A percentile compares a stretch with the other conserved stretches of the same genome.
Evolutionary conservation across 2,888 invertebrate genomes (phyloP).

Genomic region (Lithophane ornitopus): DNA sequence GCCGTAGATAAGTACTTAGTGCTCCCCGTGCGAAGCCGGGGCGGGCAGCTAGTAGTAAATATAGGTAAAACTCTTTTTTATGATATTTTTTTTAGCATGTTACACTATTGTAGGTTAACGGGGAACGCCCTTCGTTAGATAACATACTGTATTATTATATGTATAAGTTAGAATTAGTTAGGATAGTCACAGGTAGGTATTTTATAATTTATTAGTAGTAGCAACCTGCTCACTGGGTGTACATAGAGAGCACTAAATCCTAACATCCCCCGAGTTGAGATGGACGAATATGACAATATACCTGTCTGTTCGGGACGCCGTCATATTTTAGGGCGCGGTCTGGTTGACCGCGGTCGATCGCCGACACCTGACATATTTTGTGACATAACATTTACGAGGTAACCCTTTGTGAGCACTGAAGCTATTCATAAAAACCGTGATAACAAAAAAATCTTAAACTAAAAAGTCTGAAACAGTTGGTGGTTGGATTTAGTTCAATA

Average conservation of each 20-base stretch:
- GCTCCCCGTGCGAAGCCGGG: too few species aligned
- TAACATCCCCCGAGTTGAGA: too few species aligned
- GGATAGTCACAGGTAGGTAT: too few species aligned
- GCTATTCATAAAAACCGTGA: not conserved
- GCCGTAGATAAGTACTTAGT: too few species aligned
- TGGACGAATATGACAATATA: not conserved
- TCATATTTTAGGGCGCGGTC: too few species aligned
- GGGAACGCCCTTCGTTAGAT: too few species aligned
- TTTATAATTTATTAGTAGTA: not conserved
- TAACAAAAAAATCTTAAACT: not conserved
- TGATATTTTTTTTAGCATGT: too few species aligned
- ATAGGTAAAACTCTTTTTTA: too few species aligned
- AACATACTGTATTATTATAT: too few species aligned
- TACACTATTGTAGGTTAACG: too few species aligned
- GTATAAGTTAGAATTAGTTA: too few species aligned
- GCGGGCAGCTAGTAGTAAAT: too few species aligned
- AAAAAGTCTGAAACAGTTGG: not conserved
- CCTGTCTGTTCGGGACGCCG: not conserved
- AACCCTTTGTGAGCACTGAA: not conserved
- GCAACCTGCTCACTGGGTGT: not conserved
- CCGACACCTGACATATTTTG: conserved; percentile 6
- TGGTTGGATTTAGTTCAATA: not conserved
- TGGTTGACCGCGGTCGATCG: not conserved
- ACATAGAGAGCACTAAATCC: not conserved
- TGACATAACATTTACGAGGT: not conserved